Base-by-base conservation (phyloP, 2,888 invertebrate species). In the Micoletzkya japonica region DNA sequence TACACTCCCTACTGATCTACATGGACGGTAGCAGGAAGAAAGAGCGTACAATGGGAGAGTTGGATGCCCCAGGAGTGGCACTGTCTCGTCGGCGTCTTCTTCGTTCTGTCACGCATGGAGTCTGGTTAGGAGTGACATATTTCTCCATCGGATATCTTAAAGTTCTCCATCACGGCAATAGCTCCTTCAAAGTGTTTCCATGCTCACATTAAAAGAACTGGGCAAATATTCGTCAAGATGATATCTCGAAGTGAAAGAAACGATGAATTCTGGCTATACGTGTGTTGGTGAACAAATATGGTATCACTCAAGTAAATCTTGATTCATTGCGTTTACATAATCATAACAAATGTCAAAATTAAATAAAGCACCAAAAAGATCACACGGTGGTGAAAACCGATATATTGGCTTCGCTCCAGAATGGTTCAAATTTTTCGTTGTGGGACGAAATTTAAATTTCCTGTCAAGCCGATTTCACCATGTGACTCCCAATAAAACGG, bases 41-140 rank as follows among this genome's bases (percentile, higher is more conserved):
- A 14, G 30, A 26, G 39, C 64, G 52, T 28, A 66, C 64, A 17
- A 66, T 66, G 64, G 64, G 64, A 6, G 64, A 66, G 28, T 66
- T 66, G 4, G 64, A 63, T 17, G 63, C 50, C 32, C 63, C 63
- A 4, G 63, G 54, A 54, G 44, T 54, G 30, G 39, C 64, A 54
- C 64, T 66, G 24, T 66, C 64, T 37, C 54, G 39, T 54, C 64
- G 39, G 7, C 64, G 34, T 26, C 64, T 10, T 20, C 64, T 26
- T 30, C 64, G 34, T 28, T 66, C 64, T 17, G 64, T 66, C 17
- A 66, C 64, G 26, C 37, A 37, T 0, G 64, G 64, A n/a, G 64
- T 66, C 32, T 66, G 64, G 26, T 54, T 34, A 6, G 64, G 64
- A 4, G 64, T 66, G 54, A 54, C 54, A 37, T 54, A 66, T 10